Base-by-base conservation (phyloP, 2,888 invertebrate genomes). In the Ctenicera cuprea region DNA sequence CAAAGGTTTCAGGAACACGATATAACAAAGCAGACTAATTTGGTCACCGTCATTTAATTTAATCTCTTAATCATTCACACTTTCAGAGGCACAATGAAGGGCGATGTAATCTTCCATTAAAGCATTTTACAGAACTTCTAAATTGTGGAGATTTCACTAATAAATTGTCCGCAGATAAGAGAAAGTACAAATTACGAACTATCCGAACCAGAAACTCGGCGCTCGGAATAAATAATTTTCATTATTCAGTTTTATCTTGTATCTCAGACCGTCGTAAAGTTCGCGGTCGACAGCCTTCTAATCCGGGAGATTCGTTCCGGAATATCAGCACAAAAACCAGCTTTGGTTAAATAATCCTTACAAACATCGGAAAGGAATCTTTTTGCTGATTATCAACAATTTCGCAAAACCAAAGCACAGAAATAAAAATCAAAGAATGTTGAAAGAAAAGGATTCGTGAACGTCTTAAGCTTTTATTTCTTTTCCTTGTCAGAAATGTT, bases 191-290 rank as follows among this genome's bases (percentile, higher is more conserved):
- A 41, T 14, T 14, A 14, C 41, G 2, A 2, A n/a, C 2, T 14
- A n/a, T 33, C 33, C 33, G 9, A 33, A 41, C 14, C 41, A 12
- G 22, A 12, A 18, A 22, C 12, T 22, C 50, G 50, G 22, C 12
- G 20, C 9, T 12, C 12, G n/a, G 22, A 54, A 54, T 54, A 54
- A 54, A 54, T 54, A 54, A 54, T 14, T 50, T 50, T 14, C 54
- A 54, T 54, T 50, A 54, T 30, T 54, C 54, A 54, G n/a, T 30
- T 26, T 30, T 54, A 54, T 54, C 33, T 33, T 9, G 33, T 5
- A 33, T 33, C 33, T 33, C 33, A 9, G 33, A 26, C 9, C 33
- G 33, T 33, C 33, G 33, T 33, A 33, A 33, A 33, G 33, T 33
- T 33, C 9, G 5, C 33, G 33, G 33, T 33, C 33, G 33, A 33